Evolutionary conservation across 2,113 vertebrate genomes (phyloP).

Genomic region (Tricholaema leucomelas): DNA sequence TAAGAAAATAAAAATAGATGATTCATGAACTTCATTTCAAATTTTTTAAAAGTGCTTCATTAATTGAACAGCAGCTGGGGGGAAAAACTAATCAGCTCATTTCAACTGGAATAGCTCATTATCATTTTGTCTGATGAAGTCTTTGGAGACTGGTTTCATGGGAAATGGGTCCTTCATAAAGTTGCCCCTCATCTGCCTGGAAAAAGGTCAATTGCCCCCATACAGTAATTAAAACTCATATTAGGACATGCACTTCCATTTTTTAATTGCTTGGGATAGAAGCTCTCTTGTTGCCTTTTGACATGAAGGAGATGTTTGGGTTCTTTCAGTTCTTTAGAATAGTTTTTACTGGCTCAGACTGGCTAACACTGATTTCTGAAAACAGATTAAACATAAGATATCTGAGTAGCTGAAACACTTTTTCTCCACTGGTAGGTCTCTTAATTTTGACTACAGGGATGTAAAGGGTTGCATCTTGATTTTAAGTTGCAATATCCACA

Average conservation of each 20-base stretch:
- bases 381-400: not conserved
- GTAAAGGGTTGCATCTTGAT: not conserved
- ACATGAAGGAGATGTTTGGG: not conserved
- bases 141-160: conserved; percentile 47
- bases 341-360: not conserved
- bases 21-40: conserved; percentile 62
- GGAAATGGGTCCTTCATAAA: conserved; percentile 35
- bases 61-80: conserved; percentile 67
- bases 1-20: conserved; percentile 67
- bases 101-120: conserved; percentile 66
- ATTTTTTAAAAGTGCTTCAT: conserved; percentile 60
- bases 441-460: not conserved
- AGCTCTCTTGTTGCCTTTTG: not conserved
- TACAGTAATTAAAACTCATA: conserved; percentile 20
- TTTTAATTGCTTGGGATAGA: not conserved
- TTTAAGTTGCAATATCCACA: not conserved
- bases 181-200: not conserved
- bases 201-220: conserved; percentile 4
- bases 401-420: not conserved
- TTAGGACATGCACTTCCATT: not conserved
- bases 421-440: not conserved
- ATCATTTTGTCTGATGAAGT: conserved; percentile 64
- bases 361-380: not conserved
- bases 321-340: not conserved
- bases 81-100: conserved; percentile 64